A percentile compares a stretch with the other conserved stretches of the same genome.
phyloP scores from a whole-genome alignment of 1,140 invertebrate species.

The Apis dorsata region DNA sequence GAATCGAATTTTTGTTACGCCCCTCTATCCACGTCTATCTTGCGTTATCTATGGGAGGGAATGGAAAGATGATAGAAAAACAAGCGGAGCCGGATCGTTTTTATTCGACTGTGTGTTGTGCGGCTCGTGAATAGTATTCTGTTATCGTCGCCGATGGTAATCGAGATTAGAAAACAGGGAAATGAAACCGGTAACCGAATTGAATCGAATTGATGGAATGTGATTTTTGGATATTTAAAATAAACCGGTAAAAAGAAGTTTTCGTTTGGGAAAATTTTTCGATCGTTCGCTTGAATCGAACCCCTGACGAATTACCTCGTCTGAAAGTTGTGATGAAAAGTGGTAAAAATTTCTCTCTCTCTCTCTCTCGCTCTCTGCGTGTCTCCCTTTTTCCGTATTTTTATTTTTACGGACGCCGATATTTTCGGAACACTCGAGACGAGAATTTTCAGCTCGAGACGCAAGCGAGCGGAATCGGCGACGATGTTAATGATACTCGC shows the following conservation, averaged over 20 bases:
- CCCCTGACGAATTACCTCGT: background rate
- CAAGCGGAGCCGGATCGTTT: background rate
- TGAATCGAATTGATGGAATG: background rate
- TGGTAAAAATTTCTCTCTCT: background rate
- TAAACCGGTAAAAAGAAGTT: background rate
- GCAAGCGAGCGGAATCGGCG: conserved; percentile 24
- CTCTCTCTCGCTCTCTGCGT: background rate
- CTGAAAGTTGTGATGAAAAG: background rate
- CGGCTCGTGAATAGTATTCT: background rate
- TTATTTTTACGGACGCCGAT: too few species aligned
- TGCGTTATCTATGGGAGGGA: background rate
- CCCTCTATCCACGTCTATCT: too few species aligned
- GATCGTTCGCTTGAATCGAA: background rate
- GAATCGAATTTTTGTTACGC: background rate
- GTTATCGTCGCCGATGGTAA: background rate
- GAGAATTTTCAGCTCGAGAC: conserved; percentile 22
- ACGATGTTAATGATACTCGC: conserved; percentile 53
- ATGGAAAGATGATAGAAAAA: conserved; percentile 22
- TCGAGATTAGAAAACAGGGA: conserved; percentile 21
- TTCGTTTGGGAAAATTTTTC: background rate
- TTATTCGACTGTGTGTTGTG: background rate
- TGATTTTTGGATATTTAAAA: conserved; percentile 11
- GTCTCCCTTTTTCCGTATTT: too few species aligned
- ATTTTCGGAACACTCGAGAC: background rate
- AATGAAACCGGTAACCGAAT: background rate